Percentiles rank a stretch among this genome's conserved stretches.
phyloP scores from a whole-genome alignment of 2,888 invertebrate genomes.

The Agonopterix arenella region DNA sequence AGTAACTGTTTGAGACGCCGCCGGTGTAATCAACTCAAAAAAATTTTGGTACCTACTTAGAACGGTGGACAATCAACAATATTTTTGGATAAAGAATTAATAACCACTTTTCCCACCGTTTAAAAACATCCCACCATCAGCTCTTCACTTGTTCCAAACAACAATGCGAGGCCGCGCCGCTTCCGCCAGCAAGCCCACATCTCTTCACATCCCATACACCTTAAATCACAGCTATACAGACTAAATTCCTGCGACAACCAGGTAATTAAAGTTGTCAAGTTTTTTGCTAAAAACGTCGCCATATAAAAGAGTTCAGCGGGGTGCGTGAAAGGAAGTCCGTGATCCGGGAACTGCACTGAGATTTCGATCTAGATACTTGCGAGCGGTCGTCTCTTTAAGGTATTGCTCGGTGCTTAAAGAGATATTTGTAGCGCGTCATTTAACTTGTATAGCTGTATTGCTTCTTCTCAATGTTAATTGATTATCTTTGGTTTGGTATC shows the following conservation, averaged over 20 bases:
- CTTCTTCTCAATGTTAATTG: too few relatives aligned
- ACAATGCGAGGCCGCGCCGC: constrained; percentile 11
- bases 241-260: neutral
- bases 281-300: neutral
- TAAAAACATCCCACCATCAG: too few relatives aligned
- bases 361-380: constrained; percentile 7
- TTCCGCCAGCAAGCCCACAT: constrained; percentile 6
- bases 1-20: too few relatives aligned
- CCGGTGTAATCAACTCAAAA: too few relatives aligned
- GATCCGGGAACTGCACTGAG: constrained; percentile 1
- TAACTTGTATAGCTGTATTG: too few relatives aligned
- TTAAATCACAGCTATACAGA: neutral
- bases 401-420: too few relatives aligned
- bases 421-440: too few relatives aligned
- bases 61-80: too few relatives aligned
- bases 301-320: constrained; percentile 1
- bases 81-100: too few relatives aligned
- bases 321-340: constrained; percentile 4
- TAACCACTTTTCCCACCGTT: too few relatives aligned
- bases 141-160: constrained; percentile 6
- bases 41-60: too few relatives aligned
- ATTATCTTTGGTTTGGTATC: too few relatives aligned
- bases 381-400: neutral
- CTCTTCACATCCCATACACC: neutral
- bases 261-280: neutral